Base-by-base conservation (phyloP, 2,113 vertebrate genomes). In the Chroicocephalus ridibundus region DNA sequence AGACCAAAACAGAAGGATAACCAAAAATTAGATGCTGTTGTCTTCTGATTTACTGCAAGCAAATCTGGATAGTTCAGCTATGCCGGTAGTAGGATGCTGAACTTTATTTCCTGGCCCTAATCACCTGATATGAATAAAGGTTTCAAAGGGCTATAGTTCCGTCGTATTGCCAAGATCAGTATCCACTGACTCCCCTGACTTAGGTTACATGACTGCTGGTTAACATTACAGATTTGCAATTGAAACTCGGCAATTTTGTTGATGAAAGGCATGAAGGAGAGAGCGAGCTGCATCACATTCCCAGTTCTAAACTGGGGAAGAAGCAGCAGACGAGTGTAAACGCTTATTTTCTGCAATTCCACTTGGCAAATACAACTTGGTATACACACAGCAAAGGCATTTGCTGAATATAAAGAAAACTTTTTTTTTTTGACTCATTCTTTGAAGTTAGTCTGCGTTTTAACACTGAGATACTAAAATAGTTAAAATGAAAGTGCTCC, bases 211-310 rank as follows among this genome's bases (percentile, higher is more conserved):
- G 86, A 84, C 85, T 54, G 36, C 52, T 75, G 84, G 90, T 86
- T 97, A 79, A 71, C 15, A 6, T 96, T 96, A 91, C 89, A 64
- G 81, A 65, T 86, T 88, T 76, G 82, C 82, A 96, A 90, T 64
- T 87, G 92, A 85, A 97, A 84, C 88, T 88, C 31, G 47, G 76
- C 82, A 82, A 69, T 94, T 95, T 95, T 82, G 64, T 90, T 88
- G 93, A 93, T 92, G 93, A 94, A 94, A 96, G 57, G 75, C 52
- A n/a, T 8, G 7, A 81, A 90, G 66, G 83, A 65, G 62, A 31
- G 62, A 65, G 62, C 12, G 3, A 65, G 62, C 40, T 65, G 40
- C 62, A 42, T 65, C 62, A 15, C 44, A 42, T 65, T 65, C 42
- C 49, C 46, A 40, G 51, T 75, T 94, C 54, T 68, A n/a, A 78